phyloP scores from a whole-genome alignment of 2,888 invertebrate genomes.

The Holacanthella duospinosa region DNA sequence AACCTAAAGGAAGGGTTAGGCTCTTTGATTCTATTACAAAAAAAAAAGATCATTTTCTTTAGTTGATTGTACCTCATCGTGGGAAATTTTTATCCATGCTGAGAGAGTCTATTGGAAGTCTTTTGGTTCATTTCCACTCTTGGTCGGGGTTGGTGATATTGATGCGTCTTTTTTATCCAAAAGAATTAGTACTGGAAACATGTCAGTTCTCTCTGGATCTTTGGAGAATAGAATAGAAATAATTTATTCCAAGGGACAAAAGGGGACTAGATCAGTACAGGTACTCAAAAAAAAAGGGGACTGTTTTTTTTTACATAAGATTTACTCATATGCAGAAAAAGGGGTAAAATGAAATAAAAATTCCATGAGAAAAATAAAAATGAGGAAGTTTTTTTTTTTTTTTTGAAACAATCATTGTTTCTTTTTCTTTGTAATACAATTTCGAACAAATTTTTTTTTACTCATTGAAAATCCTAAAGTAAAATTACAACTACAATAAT shows the following conservation, averaged over 20 bases:
- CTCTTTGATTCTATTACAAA: neutral
- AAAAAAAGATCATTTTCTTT: neutral
- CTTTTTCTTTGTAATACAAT: no score
- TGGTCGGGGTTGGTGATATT: neutral
- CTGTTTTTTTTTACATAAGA: no score
- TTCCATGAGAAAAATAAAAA: no score
- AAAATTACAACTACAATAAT: no score
- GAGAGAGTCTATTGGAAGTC: no score
- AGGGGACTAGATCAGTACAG: neutral
- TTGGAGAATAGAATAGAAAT: neutral
- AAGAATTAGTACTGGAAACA: neutral
- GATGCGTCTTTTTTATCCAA: constrained; percentile 1
- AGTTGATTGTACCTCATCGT: neutral
- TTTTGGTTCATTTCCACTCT: constrained; percentile 1
- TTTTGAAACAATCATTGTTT: no score
- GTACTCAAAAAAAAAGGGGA: neutral
- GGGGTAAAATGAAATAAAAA: no score
- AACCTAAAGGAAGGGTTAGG: constrained; percentile 4
- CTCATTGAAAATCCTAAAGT: no score
- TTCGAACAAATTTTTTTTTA: no score
- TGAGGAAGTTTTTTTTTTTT: no score
- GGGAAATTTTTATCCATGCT: constrained; percentile 9
- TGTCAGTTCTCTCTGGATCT: neutral
- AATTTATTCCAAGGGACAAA: neutral
- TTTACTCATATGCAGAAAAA: no score